These are phyloP conservation scores for Saccostrea echinata DNA, from an alignment of 1,140 invertebrate species.

Conservation along the genomic window DNA sequence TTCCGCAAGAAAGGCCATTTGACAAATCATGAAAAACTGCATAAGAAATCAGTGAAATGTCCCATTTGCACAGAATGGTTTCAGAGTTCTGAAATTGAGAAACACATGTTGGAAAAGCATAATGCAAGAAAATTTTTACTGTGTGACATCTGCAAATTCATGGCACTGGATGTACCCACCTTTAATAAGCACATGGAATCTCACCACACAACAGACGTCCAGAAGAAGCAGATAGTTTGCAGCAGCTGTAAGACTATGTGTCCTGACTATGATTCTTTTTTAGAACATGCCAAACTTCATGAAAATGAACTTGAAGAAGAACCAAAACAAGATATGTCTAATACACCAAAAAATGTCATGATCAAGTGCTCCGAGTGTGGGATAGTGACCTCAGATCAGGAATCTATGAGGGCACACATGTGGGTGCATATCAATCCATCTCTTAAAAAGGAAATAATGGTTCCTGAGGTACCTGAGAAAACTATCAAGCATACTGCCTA, in stretches of 20 bases:
- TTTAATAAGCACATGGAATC: slow-evolving; percentile 70
- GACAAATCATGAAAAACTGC: slow-evolving; percentile 78
- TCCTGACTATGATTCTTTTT: slow-evolving; percentile 51
- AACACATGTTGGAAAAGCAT: slow-evolving; percentile 70
- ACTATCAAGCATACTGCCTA: slow-evolving; percentile 62
- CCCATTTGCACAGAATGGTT: slow-evolving; percentile 61
- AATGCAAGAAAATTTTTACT: slow-evolving; percentile 67
- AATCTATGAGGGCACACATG: slow-evolving; percentile 74
- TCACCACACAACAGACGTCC: slow-evolving; percentile 42
- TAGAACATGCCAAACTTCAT: slow-evolving; percentile 55
- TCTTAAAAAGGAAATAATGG: slow-evolving; percentile 1
- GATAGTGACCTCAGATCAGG: slow-evolving; percentile 69
- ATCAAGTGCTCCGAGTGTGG: slow-evolving; percentile 78
- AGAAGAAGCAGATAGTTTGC: slow-evolving; percentile 50
- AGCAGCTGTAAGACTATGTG: slow-evolving; percentile 53
- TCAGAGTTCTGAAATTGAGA: slow-evolving; percentile 60
- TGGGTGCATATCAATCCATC: slow-evolving; percentile 54
- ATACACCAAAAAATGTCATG: slow-evolving; percentile 7
- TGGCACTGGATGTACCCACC: slow-evolving; percentile 66
- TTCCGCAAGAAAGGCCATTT: slow-evolving; percentile 79
- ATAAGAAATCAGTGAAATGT: slow-evolving; percentile 69
- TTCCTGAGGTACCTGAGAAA: slow-evolving; percentile 40
- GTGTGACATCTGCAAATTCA: slow-evolving; percentile 73
- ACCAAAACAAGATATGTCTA: not conserved
- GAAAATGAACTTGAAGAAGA: slow-evolving; percentile 4